Percentiles rank a stretch among this genome's conserved stretches.
Conservation (phyloP, 2,888 invertebrate species). For the Netelia melanura region DNA sequence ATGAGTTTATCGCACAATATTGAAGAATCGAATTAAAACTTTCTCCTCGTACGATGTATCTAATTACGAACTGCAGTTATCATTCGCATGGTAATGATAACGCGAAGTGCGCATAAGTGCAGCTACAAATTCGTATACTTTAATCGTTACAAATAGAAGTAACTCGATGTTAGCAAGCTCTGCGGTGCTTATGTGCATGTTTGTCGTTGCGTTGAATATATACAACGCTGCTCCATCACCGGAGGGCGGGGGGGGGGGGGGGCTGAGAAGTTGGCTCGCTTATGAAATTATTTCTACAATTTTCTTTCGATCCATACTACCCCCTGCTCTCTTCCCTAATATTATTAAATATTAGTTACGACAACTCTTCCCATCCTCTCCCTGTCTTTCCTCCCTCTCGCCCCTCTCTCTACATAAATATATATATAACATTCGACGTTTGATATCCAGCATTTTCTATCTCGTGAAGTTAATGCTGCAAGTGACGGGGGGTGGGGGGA, state of each 20-base stretch:
- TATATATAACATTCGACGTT: neutral
- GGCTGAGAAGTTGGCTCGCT: slow-evolving; percentile 42
- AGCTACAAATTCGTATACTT: slow-evolving; percentile 28
- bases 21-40: slow-evolving; percentile 1
- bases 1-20: neutral
- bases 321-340: neutral
- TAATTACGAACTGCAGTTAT: slow-evolving; percentile 44
- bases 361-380: neutral
- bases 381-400: too few species aligned
- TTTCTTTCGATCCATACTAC: slow-evolving; percentile 2
- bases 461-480: slow-evolving; percentile 37
- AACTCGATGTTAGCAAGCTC: neutral
- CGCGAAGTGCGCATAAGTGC: neutral
- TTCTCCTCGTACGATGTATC: slow-evolving; percentile 2
- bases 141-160: slow-evolving; percentile 11
- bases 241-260: too few species aligned
- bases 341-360: slow-evolving; percentile 30
- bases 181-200: slow-evolving; percentile 4
- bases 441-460: slow-evolving; percentile 47
- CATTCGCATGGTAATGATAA: slow-evolving; percentile 14
- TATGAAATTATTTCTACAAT: slow-evolving; percentile 45
- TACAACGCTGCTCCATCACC: neutral
- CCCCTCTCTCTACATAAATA: too few species aligned
- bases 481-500: neutral
- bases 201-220: neutral